Evolutionary conservation across 2,113 vertebrate genomes (phyloP).

Genomic region (Parotia lawesii): DNA sequence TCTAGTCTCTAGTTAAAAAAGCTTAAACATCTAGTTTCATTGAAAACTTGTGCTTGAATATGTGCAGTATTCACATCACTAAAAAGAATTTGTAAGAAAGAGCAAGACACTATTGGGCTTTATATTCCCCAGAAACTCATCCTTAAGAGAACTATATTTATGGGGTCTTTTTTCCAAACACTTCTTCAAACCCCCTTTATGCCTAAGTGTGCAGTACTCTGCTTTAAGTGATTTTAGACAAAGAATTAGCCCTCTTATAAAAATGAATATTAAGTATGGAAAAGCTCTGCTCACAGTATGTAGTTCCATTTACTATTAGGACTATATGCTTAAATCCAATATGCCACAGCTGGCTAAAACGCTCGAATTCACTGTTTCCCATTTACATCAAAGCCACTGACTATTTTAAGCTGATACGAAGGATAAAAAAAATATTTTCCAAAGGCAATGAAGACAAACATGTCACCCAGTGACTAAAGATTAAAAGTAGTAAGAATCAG

Average conservation of each 20-base stretch:
- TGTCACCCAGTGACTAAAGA: neutral
- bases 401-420: neutral
- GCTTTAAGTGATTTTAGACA: neutral
- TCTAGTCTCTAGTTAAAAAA: neutral
- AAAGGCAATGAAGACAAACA: neutral
- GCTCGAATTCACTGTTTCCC: neutral
- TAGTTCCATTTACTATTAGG: neutral
- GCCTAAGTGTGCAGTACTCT: neutral
- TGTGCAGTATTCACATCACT: neutral
- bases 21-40: neutral
- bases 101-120: neutral
- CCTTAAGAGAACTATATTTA: neutral
- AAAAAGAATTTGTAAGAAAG: neutral
- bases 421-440: neutral
- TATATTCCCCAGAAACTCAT: neutral
- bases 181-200: neutral
- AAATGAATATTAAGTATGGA: neutral
- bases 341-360: neutral
- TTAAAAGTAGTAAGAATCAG: neutral
- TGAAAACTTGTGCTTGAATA: neutral
- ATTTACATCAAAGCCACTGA: neutral
- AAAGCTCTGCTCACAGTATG: neutral
- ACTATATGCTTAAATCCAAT: neutral
- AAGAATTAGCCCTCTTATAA: neutral
- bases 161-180: neutral